Conservation (phyloP, 2,888 invertebrate genomes). For the Xylophagus ater region DNA sequence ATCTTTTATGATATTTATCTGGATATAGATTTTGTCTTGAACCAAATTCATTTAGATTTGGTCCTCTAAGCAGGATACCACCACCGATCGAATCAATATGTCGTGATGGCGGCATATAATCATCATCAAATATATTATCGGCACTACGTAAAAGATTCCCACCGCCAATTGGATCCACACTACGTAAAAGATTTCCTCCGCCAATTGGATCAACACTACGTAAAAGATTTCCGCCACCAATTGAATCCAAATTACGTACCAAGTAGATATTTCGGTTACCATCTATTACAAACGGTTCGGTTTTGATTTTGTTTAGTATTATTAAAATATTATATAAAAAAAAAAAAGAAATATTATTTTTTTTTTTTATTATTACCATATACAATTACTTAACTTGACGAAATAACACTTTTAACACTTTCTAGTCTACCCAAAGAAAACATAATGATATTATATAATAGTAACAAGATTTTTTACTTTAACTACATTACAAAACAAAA, state of each 20-base stretch:
- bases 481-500: too few relatives aligned
- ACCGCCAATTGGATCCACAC: not conserved
- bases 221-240: slow-evolving; percentile 16
- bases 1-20: too few relatives aligned
- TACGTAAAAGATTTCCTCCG: slow-evolving; percentile 1
- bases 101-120: too few relatives aligned
- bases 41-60: too few relatives aligned
- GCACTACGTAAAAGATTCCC: not conserved
- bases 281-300: too few relatives aligned
- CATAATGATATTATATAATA: not conserved
- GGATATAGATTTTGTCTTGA: too few relatives aligned
- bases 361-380: slow-evolving; percentile 1
- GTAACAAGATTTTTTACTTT: too few relatives aligned
- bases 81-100: slow-evolving; percentile 11
- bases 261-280: slow-evolving; percentile 4
- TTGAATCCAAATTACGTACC: slow-evolving; percentile 13
- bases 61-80: too few relatives aligned
- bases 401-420: slow-evolving; percentile 11
- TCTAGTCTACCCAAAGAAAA: slow-evolving; percentile 1
- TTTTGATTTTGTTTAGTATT: too few relatives aligned
- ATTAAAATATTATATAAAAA: not conserved
- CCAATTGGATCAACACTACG: slow-evolving; percentile 8
- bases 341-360: not conserved
- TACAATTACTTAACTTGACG: slow-evolving; percentile 4
- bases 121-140: not conserved